A percentile compares a stretch with the other conserved stretches of the same genome.
These are phyloP conservation scores for Vimba vimba DNA, from an alignment of 2,113 vertebrate genomes.

Conservation along the genomic window DNA sequence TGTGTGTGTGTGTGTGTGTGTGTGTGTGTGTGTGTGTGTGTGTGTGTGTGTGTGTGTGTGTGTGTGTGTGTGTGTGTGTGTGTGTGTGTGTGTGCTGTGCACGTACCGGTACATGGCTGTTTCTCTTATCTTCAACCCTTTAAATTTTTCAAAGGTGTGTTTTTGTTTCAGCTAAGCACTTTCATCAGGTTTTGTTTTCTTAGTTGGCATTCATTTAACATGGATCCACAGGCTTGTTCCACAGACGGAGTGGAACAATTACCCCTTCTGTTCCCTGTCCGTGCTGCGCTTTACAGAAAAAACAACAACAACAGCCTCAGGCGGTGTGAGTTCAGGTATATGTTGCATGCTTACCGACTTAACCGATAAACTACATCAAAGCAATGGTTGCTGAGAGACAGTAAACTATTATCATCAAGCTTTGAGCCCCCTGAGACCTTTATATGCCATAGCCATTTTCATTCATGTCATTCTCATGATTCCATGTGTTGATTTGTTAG, in stretches of 20 bases:
- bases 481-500: conserved; percentile 15
- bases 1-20: neutral
- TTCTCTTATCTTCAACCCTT: conserved; percentile 19
- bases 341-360: neutral
- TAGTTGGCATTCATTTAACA: conserved; percentile 37
- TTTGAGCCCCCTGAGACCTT: neutral
- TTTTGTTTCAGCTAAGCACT: conserved; percentile 29
- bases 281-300: neutral
- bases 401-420: conserved; percentile 26
- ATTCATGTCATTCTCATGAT: conserved; percentile 9
- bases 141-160: conserved; percentile 34
- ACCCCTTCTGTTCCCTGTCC: conserved; percentile 22
- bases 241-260: conserved; percentile 13
- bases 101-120: neutral
- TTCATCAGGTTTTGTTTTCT: conserved; percentile 41
- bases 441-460: neutral
- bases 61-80: neutral
- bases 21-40: neutral
- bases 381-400: conserved; percentile 31
- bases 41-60: neutral
- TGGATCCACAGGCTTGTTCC: conserved; percentile 13
- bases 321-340: neutral
- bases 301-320: neutral
- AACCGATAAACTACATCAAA: conserved; percentile 21
- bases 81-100: neutral